These are phyloP conservation scores for Centropristis striata DNA, from an alignment of 2,113 vertebrate genomes.

Conservation along the genomic window DNA sequence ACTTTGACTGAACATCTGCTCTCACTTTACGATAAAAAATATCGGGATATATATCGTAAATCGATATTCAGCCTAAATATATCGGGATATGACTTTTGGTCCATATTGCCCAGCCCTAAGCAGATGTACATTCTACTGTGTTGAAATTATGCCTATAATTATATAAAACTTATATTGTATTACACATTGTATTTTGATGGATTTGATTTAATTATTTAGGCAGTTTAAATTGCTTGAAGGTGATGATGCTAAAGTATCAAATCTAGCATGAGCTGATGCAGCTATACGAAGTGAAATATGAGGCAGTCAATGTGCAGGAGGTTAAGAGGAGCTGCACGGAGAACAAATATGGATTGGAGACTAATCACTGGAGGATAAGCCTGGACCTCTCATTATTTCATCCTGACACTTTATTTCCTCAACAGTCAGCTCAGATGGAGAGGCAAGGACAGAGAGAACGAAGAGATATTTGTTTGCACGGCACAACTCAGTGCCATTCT, in stretches of 20 bases:
- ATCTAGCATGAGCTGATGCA: neutral
- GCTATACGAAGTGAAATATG: neutral
- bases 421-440: slow-evolving; percentile 49
- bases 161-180: too few species aligned
- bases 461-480: slow-evolving; percentile 57
- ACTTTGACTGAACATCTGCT: too few species aligned
- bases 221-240: slow-evolving; percentile 6
- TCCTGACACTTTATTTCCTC: slow-evolving; percentile 49
- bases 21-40: too few species aligned
- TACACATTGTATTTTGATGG: too few species aligned
- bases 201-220: neutral
- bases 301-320: neutral
- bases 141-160: neutral
- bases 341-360: slow-evolving; percentile 26
- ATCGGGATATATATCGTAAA: too few species aligned
- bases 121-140: slow-evolving; percentile 4
- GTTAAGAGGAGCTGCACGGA: slow-evolving; percentile 1
- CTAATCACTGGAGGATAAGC: slow-evolving; percentile 22
- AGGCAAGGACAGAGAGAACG: slow-evolving; percentile 38
- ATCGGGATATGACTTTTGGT: too few species aligned
- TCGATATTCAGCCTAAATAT: too few species aligned
- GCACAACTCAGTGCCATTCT: slow-evolving; percentile 65
- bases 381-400: slow-evolving; percentile 50
- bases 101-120: too few species aligned
- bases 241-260: neutral